Conservation (phyloP, 1,140 invertebrate species). For the Pseudomyrmex sp. region DNA sequence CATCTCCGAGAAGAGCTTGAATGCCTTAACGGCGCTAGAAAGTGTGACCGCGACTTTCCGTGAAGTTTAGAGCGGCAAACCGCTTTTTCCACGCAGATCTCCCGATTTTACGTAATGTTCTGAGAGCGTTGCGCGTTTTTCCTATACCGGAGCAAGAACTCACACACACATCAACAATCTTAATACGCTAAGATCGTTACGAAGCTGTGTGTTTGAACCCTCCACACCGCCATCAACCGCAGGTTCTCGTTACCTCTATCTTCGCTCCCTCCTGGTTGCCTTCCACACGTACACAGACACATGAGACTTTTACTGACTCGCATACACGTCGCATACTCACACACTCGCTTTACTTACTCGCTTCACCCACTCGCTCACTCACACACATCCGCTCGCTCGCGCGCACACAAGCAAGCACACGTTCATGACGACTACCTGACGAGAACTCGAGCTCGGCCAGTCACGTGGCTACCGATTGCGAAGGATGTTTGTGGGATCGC, state of each 20-base stretch:
- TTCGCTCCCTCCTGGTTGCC: constrained; percentile 40
- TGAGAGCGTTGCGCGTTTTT: constrained; percentile 13
- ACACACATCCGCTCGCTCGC: neutral
- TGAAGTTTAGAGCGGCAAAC: constrained; percentile 3
- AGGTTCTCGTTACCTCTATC: constrained; percentile 45
- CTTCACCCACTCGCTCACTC: neutral
- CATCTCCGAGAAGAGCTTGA: neutral
- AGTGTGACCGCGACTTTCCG: constrained; percentile 57
- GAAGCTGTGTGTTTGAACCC: constrained; percentile 9
- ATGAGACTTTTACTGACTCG: too few species aligned
- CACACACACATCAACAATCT: neutral
- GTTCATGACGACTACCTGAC: constrained; percentile 77
- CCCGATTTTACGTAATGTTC: constrained; percentile 39
- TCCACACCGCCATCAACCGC: constrained; percentile 31
- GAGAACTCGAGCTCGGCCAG: constrained; percentile 74
- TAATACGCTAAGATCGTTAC: constrained; percentile 18
- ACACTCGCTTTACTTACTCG: neutral
- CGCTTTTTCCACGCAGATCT: constrained; percentile 9
- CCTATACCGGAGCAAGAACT: constrained; percentile 4
- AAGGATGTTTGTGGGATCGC: constrained; percentile 82
- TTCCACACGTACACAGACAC: neutral
- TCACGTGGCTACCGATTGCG: constrained; percentile 81
- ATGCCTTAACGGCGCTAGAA: constrained; percentile 21
- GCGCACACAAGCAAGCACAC: neutral
- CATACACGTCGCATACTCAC: constrained; percentile 5